Evolutionary conservation across 2,888 invertebrate genomes (phyloP).

Genomic region (Apamea crenata): DNA sequence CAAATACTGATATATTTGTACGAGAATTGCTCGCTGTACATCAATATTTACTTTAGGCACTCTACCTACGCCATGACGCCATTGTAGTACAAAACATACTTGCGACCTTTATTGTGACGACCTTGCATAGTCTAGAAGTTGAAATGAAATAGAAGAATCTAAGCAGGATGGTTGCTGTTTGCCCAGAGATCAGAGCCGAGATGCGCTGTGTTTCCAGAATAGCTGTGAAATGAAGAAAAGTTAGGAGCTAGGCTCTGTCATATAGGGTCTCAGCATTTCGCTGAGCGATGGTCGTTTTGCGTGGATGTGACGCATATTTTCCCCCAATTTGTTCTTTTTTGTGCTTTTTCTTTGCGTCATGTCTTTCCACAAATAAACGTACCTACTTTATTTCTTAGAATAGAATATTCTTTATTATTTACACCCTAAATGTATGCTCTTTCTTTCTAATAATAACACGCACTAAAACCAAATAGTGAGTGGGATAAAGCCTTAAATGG

Average conservation of each 20-base stretch:
- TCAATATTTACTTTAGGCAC: conserved; percentile 41
- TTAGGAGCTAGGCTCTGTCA: neutral
- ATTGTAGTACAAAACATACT: conserved; percentile 19
- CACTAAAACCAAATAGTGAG: neutral
- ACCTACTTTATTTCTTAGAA: neutral
- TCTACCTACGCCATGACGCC: conserved; percentile 25
- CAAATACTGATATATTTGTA: conserved; percentile 40
- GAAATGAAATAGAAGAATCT: neutral
- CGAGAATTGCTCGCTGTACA: conserved; percentile 11
- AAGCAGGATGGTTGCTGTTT: neutral
- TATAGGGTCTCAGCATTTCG: neutral
- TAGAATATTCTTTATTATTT: neutral
- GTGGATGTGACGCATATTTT: neutral
- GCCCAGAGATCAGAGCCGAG: neutral
- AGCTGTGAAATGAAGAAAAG: neutral
- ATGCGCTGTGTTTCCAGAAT: too few species aligned
- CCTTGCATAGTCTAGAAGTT: neutral
- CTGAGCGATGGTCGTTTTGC: neutral
- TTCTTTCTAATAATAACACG: neutral
- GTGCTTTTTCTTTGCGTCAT: too few species aligned
- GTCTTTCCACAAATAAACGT: too few species aligned
- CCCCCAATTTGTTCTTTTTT: neutral
- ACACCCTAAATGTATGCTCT: neutral
- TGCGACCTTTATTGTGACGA: conserved; percentile 2
- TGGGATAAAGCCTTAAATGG: conserved; percentile 4